Percentiles rank a stretch among this genome's conserved stretches.
phyloP scores from a whole-genome alignment of 2,113 vertebrate genomes.

The cat (Felis catus) region DNA sequence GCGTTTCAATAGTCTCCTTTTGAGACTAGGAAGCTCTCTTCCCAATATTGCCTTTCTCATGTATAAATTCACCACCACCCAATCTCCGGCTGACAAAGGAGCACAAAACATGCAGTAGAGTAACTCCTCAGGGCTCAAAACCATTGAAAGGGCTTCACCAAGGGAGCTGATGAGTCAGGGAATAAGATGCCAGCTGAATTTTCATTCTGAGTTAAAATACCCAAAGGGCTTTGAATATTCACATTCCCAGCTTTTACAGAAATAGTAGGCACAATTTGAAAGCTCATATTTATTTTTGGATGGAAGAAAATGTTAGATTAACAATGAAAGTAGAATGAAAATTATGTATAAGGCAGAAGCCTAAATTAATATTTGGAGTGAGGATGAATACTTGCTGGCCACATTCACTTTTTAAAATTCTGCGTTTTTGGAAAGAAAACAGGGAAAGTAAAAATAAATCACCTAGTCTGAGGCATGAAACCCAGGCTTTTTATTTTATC shows the following conservation, averaged over 20 bases:
- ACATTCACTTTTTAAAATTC: not conserved
- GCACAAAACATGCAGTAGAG: not conserved
- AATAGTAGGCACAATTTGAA: slow-evolving; percentile 29
- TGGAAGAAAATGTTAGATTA: slow-evolving; percentile 20
- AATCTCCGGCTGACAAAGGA: not conserved
- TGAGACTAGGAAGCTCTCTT: not conserved
- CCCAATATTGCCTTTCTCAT: not conserved
- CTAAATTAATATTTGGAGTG: slow-evolving; percentile 27
- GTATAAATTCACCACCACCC: not conserved
- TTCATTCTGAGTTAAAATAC: slow-evolving; percentile 35
- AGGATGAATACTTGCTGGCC: not conserved
- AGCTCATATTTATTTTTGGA: slow-evolving; percentile 38
- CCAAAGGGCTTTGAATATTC: slow-evolving; percentile 25
- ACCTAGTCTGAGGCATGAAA: not conserved
- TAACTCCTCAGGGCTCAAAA: not conserved
- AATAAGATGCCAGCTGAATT: not conserved
- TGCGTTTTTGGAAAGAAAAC: not conserved
- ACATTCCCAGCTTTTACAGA: not conserved
- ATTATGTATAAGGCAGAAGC: not conserved
- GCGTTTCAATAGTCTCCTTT: not conserved
- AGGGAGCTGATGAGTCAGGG: not conserved
- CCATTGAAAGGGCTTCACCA: not conserved
- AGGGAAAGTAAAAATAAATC: not conserved
- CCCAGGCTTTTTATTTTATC: not conserved
- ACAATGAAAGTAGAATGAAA: slow-evolving; percentile 56